Evolutionary conservation across 2,113 vertebrate genomes (phyloP), one percentile per base, ranked within the genome.

Genomic region (Otis tarda): DNA sequence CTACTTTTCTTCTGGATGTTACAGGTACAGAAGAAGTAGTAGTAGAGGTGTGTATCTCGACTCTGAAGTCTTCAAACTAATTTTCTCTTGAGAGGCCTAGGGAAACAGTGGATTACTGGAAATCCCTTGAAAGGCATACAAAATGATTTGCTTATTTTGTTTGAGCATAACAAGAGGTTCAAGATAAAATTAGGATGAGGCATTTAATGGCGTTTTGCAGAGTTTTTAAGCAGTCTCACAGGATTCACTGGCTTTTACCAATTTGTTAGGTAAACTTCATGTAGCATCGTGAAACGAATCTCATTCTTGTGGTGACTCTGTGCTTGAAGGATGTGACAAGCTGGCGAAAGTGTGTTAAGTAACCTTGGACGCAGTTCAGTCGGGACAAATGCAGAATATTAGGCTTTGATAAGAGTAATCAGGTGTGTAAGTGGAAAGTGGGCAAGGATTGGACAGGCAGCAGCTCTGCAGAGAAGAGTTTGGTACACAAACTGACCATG

Each of bases 361-460:
- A 79, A 55, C 39, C 65, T 75, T 85, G 78, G 69, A 37, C 79
- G 35, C 5, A 3, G 47, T 89, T 91, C 84, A 68, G 10, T 74
- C 20, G 12, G 74, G 74, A 45, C 74, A 82, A 83, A 84, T 24
- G 47, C 25, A 75, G 84, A 63, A 6, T 71, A 59, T 74, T 83
- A n/a, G 77, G 73, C 53, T 91, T 57, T 89, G 81, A 39, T 94
- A 93, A 93, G 81, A 84, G 60, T 52, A 61, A 1, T 77, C 68
- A 91, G 55, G 64, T 93, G 55, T 80, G 43, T 53, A 52, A 91
- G 39, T 71, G 52, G 69, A 87, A 81, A 63, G 81, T 60, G 84
- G 61, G 13, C 4, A 11, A 78, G 61, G 84, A 90, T 60, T 91
- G 95, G 89, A 25, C 24, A 39, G 78, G 82, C 27, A 10, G 90